Base-by-base conservation (phyloP, 2,113 vertebrate genomes). In the Callionymus lyra region DNA sequence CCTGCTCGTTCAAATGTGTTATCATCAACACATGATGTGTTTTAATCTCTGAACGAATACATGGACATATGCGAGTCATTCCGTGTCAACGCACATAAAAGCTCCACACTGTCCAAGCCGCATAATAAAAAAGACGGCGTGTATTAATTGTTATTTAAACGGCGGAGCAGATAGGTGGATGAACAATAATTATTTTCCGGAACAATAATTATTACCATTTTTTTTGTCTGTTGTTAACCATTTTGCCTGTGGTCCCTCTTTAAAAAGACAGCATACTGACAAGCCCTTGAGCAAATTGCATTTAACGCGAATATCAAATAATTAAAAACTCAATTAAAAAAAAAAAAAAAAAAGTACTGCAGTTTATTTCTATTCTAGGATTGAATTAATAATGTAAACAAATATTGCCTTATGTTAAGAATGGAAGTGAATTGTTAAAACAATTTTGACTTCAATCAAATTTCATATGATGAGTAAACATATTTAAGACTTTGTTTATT, bases 171-270 rank as follows among this genome's bases (percentile, higher is more conserved):
- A 77, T 74, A 74, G 59, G 65, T 49, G 12, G 69, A 68, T 74
- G 63, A 79, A 62, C 65, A 82, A 79, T 81, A 82, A 79, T 82
- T 82, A 79, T 81, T 80, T 76, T 70, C 65, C 34, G 67, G 53
- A 70, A 79, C 71, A 82, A 80, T 80, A 79, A 82, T 82, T 82
- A 77, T 79, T 80, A 82, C 66, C 53, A 60, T 79, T 79, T 77
- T 72, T 73, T 72, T 74, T n/a, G n/a, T n/a, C 69, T 64, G 59
- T 73, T 79, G 77, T 79, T 76, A 66, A 76, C 72, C 56, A 72
- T 72, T 74, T 69, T 64, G 68, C 73, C 71, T 48, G 11, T 77
- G 70, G 76, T 56, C 63, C 68, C 70, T 65, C 69, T 79, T 65
- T 74, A 70, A 55, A 57, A 76, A 57, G 34, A 47, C 56, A 51